A percentile compares a stretch with the other conserved stretches of the same genome.
Conservation (phyloP, 2,797 vertebrate species). For the Nyctibius grandis region DNA sequence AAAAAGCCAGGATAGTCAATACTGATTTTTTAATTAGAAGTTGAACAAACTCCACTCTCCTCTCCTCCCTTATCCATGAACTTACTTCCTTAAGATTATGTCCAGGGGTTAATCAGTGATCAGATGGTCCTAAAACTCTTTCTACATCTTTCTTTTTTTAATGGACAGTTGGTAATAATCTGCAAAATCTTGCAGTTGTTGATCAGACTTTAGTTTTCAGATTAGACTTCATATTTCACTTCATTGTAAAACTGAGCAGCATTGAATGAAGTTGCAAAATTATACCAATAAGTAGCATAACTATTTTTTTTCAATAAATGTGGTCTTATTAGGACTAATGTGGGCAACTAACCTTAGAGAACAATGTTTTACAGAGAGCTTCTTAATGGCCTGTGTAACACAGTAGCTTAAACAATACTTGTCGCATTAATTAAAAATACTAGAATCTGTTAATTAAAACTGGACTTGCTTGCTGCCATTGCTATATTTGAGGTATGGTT, state of each 20-base stretch:
- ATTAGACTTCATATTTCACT: neutral
- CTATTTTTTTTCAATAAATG: neutral
- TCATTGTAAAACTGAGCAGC: neutral
- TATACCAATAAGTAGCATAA: slow-evolving; percentile 3
- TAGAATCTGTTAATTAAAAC: slow-evolving; percentile 27
- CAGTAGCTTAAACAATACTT: slow-evolving; percentile 13
- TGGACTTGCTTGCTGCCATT: slow-evolving; percentile 45
- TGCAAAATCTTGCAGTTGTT: neutral
- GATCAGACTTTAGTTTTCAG: neutral
- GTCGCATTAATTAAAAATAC: slow-evolving; percentile 15
- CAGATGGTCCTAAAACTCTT: neutral
- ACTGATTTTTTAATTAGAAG: neutral
- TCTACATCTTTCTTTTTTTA: neutral
- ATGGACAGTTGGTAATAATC: neutral
- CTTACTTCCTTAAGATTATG: neutral
- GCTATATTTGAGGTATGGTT: neutral
- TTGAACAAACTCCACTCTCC: slow-evolving; percentile 56
- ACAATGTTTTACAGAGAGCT: slow-evolving; percentile 44
- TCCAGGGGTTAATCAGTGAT: neutral
- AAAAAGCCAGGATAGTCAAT: neutral
- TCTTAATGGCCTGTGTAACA: slow-evolving; percentile 8
- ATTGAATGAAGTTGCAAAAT: neutral
- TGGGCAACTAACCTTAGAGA: slow-evolving; percentile 63
- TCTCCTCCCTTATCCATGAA: neutral
- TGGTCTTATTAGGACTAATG: slow-evolving; percentile 30